Evolutionary conservation across 2,888 invertebrate genomes (phyloP), one percentile per base, ranked within the genome.

Genomic region (Cheilosia grossa): DNA sequence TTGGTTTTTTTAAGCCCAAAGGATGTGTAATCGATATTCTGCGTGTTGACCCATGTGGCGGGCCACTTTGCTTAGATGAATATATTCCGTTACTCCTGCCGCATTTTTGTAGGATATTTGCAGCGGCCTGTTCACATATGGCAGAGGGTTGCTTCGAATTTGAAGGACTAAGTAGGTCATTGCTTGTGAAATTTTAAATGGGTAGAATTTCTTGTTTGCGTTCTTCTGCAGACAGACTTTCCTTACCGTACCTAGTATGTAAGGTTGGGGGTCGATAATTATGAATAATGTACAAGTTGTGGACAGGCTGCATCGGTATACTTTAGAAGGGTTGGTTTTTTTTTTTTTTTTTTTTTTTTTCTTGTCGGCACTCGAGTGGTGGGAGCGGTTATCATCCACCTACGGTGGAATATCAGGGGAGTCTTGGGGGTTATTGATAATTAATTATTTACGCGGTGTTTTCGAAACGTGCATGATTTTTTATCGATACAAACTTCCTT

Each of bases 281-380:
- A 67, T 77, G 67, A 77, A 77, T 77, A 67, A 67, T 77, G 53
- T 17, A 75, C 49, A 42, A 66, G 58, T 40, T 49, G 44, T 21
- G 53, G 54, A n/a, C 19, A 7, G 21, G 4, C 2, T 10, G 54
- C 47, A 17, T 15, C 44, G 33, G 61, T 53, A n/a, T n/a, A 13
- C 42, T 10, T n/a, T 7, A n/a, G 42, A 53, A 40, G n/a, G 58
- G 64, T 64, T 33, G 54, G 33, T 27, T 42, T 42, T 33, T 9
- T 42, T 44, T 21, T 30, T 30, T 7, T 7, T 27, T 42, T 42
- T 33, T 9, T 42, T 44, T 21, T 30, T 30, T 7, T 7, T 17
- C 30, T 33, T 49, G 42, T 40, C 24, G 24, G 15, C 13, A 5
- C 9, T 17, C 19, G 13, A 19, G 13, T 51, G 44, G 13, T 27